Percentiles rank a stretch among this genome's conserved stretches.
These are phyloP conservation scores for Gymnorhina tibicen DNA, from an alignment of 2,113 vertebrate species.

Conservation along the genomic window DNA sequence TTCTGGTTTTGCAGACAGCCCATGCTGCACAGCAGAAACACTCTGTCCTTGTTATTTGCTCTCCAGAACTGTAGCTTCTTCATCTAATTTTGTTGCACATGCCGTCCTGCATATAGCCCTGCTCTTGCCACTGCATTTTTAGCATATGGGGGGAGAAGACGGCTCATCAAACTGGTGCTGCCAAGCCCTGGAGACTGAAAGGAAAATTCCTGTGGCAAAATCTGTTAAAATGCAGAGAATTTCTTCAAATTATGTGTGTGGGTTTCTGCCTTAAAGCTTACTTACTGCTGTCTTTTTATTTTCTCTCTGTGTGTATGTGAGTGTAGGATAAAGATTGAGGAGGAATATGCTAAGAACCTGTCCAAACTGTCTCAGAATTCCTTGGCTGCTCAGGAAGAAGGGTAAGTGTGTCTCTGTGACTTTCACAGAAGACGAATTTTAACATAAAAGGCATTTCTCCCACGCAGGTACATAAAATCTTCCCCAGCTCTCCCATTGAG, in stretches of 20 bases:
- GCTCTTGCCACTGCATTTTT: slow-evolving; percentile 19
- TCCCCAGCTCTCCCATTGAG: not conserved
- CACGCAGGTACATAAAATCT: not conserved
- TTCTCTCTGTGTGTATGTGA: not conserved
- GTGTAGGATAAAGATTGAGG: slow-evolving; percentile 97
- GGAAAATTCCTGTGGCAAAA: slow-evolving; percentile 21
- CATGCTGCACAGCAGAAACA: not conserved
- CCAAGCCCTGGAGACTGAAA: not conserved
- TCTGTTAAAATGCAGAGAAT: slow-evolving; percentile 20
- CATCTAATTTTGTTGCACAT: not conserved
- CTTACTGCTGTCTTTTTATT: slow-evolving; percentile 47
- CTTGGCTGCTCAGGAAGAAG: slow-evolving; percentile 92
- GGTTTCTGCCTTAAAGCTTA: slow-evolving; percentile 25
- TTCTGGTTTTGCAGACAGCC: not conserved
- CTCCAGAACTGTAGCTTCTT: not conserved
- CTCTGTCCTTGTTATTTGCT: slow-evolving; percentile 21
- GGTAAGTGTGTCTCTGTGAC: slow-evolving; percentile 78
- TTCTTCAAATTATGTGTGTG: slow-evolving; percentile 13
- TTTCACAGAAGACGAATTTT: not conserved
- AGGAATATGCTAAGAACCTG: slow-evolving; percentile 96
- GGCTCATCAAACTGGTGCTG: not conserved
- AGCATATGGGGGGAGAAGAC: not conserved
- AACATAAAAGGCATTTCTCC: not conserved
- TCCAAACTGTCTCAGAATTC: slow-evolving; percentile 95
- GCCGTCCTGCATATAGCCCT: not conserved